Base-by-base conservation (phyloP, 2,113 vertebrate genomes). In the Illadopsis cleaveri region DNA sequence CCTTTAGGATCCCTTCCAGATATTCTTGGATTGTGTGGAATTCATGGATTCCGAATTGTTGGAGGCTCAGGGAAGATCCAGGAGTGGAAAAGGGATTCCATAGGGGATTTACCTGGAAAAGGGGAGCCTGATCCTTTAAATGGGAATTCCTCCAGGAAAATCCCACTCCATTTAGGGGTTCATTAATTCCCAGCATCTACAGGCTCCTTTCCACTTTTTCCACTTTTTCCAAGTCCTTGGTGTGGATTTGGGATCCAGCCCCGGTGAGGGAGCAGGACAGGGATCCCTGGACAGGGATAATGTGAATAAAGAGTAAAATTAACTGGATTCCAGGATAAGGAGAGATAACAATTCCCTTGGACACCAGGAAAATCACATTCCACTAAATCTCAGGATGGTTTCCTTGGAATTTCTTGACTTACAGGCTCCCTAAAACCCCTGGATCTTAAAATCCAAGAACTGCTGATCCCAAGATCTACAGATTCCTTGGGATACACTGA, bases 401-500 rank as follows among this genome's bases (percentile, higher is more conserved):
- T 73, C 54, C 40, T 40, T 61, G 58, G 16, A 30, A 27, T 38
- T 20, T 33, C 40, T n/a, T 20, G 62, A 15, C 7, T 89, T 22
- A 2, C 10, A 68, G 27, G 7, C 11, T 85, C 71, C 27, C 40
- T 65, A 11, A 21, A 38, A 87, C 25, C 6, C 16, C 10, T 7
- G 1, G 3, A 16, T 12, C 40, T 61, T 40, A 20, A 56, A 80
- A 22, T 2, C 23, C 35, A 38, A 5, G 6, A 54, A 45, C 3
- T 7, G 33, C 28, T 18, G 58, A 64, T n/a, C 10, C 7, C 6
- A 4, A 56, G 13, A 57, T 19, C 37, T 4, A 0, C 4, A 24
- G 28, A 9, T 84, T 11, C 2, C 44, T 31, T 0, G 12, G 45
- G 42, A 33, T 12, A 4, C 17, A 2, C 1, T 0, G 0, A 76